A percentile compares a stretch with the other conserved stretches of the same genome.
These are phyloP conservation scores for Tricholaema leucomelas DNA, from an alignment of 2,113 vertebrate species.

Conservation along the genomic window DNA sequence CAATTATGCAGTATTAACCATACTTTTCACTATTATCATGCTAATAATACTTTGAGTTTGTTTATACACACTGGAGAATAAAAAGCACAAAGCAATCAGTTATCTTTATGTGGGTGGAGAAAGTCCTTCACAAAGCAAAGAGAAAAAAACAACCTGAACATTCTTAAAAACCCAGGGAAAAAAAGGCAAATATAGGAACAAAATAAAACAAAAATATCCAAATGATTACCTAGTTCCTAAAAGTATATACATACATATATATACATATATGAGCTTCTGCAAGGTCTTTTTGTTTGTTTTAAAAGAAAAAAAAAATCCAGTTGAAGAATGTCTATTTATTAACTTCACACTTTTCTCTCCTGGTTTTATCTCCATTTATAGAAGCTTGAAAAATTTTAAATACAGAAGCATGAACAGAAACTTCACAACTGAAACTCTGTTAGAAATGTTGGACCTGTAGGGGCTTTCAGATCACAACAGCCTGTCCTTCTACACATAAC, in stretches of 20 bases:
- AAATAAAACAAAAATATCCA: neutral
- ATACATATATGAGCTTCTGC: rapidly evolving
- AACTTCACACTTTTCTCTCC: neutral
- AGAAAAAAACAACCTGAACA: neutral
- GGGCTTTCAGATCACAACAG: neutral
- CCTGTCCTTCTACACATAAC: neutral
- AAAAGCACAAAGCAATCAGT: neutral
- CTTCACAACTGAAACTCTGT: neutral
- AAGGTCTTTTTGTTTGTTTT: neutral
- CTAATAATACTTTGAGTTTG: neutral
- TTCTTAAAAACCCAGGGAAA: neutral
- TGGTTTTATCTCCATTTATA: neutral
- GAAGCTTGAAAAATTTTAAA: neutral
- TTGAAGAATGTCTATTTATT: neutral
- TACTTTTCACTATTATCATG: neutral
- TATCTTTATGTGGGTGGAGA: neutral
- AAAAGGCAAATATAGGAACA: neutral
- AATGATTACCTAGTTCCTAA: neutral
- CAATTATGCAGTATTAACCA: neutral
- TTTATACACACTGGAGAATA: neutral
- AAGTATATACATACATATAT: no score
- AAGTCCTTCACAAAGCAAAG: neutral
- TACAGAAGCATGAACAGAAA: neutral
- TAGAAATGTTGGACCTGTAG: neutral
- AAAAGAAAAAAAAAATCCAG: neutral